phyloP scores from a whole-genome alignment of 2,113 vertebrate genomes.

The Myiozetetes cayanensis region DNA sequence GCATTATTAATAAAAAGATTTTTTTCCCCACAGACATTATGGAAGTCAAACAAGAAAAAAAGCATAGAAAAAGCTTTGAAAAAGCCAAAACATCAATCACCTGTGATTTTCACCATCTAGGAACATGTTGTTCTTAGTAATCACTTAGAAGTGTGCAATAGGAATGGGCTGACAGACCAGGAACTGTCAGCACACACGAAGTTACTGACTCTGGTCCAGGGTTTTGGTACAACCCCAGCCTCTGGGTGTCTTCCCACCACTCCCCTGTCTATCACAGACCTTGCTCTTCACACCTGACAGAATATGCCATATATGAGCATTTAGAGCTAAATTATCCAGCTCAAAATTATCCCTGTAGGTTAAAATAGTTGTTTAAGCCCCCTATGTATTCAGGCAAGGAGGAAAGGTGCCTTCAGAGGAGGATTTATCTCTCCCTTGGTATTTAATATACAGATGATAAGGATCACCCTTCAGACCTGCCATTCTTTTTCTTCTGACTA shows the following conservation, averaged over 20 bases:
- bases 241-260: fast-evolving
- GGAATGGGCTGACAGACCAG: background rate
- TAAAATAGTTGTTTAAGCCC: background rate
- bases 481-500: background rate
- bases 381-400: background rate
- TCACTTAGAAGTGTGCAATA: background rate
- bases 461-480: background rate
- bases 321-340: background rate
- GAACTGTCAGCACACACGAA: background rate
- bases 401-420: background rate
- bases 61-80: background rate
- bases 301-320: background rate
- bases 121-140: background rate
- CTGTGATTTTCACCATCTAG: background rate
- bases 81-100: background rate
- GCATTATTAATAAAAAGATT: background rate
- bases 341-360: background rate
- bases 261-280: background rate
- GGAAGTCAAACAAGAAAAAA: background rate
- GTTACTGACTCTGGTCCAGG: fast-evolving
- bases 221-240: fast-evolving
- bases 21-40: background rate
- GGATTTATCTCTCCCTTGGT: background rate
- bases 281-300: background rate
- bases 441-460: background rate